Conservation (phyloP, 2,113 vertebrate genomes). For the Crotalus tigris region DNA sequence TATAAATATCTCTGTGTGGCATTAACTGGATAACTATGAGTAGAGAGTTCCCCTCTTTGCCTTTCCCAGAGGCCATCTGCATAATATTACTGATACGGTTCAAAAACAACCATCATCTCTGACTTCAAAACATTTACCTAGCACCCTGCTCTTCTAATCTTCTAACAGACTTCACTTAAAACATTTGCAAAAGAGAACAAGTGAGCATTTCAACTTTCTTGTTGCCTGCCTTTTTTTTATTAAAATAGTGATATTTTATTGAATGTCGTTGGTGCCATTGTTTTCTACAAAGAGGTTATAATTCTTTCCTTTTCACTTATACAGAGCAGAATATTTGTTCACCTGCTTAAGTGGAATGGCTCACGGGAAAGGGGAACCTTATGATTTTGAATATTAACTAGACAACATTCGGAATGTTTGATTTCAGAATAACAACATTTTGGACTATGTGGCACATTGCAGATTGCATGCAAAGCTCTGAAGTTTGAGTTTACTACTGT, state of each 20-base stretch:
- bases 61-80: slow-evolving; percentile 49
- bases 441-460: background rate
- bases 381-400: background rate
- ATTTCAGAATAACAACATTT: background rate
- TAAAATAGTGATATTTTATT: slow-evolving; percentile 6
- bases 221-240: background rate
- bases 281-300: background rate
- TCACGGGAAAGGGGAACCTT: background rate
- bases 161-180: slow-evolving; percentile 40
- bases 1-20: background rate
- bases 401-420: background rate
- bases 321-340: background rate
- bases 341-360: background rate
- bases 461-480: background rate
- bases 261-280: slow-evolving; percentile 12
- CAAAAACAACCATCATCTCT: slow-evolving; percentile 37
- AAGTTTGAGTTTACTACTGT: background rate
- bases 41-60: background rate
- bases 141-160: slow-evolving; percentile 54
- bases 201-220: slow-evolving; percentile 24
- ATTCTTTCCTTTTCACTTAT: background rate
- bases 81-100: slow-evolving; percentile 46
- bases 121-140: slow-evolving; percentile 51
- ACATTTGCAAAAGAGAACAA: slow-evolving; percentile 25
- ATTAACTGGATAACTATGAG: slow-evolving; percentile 28